Conservation (phyloP, 2,113 vertebrate species). For the Excalfactoria chinensis region DNA sequence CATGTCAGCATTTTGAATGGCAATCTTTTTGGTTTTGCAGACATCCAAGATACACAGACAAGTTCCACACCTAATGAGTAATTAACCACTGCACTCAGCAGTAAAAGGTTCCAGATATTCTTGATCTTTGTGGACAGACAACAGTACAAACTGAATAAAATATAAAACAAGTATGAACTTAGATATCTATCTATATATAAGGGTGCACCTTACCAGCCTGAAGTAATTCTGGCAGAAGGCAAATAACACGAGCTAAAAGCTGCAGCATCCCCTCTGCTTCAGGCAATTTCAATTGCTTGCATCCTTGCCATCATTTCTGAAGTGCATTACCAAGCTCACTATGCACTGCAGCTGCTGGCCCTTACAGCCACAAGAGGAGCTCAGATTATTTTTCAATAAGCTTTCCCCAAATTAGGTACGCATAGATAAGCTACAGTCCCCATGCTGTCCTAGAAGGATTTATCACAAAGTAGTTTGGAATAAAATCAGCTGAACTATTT, state of each 20-base stretch:
- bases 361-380: neutral
- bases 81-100: neutral
- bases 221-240: neutral
- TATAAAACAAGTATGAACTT: neutral
- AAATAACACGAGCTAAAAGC: neutral
- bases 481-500: neutral
- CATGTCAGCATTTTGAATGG: neutral
- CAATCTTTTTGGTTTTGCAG: neutral
- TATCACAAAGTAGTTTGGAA: neutral
- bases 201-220: neutral
- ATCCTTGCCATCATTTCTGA: neutral
- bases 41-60: neutral
- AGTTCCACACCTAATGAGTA: neutral
- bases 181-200: neutral
- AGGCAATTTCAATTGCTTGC: neutral
- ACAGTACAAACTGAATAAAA: neutral
- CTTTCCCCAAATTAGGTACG: neutral
- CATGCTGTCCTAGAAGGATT: neutral
- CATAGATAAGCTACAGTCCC: neutral
- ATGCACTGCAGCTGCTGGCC: neutral
- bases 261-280: neutral
- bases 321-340: neutral
- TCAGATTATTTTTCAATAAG: neutral
- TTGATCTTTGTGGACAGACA: neutral
- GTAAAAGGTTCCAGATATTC: neutral